Conservation (phyloP, 2,888 invertebrate genomes). For the Melanophora roralis region DNA sequence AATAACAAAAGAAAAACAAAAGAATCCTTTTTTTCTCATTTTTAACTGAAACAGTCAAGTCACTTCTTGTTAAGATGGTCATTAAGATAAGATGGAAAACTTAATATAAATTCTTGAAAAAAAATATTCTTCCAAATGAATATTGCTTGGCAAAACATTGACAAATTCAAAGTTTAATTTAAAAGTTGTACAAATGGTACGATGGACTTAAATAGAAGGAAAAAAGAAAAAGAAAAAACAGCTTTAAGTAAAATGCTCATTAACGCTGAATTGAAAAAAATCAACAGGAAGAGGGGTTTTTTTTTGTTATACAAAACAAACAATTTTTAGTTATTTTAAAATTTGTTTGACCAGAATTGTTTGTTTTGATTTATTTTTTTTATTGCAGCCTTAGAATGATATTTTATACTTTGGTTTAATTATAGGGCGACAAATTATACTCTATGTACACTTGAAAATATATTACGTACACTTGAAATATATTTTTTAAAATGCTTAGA, state of each 20-base stretch:
- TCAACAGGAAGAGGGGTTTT: background rate
- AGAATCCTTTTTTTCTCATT: slow-evolving; percentile 17
- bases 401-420: slow-evolving; percentile 49
- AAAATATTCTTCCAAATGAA: slow-evolving; percentile 16
- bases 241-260: slow-evolving; percentile 12
- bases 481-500: too few relatives aligned
- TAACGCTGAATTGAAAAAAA: background rate
- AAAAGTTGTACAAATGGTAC: background rate
- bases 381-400: slow-evolving; percentile 31
- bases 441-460: slow-evolving; percentile 8
- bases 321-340: slow-evolving; percentile 46
- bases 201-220: background rate
- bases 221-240: background rate
- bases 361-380: slow-evolving; percentile 49
- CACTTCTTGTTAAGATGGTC: slow-evolving; percentile 58
- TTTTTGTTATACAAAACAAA: background rate
- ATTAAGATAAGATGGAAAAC: slow-evolving; percentile 59
- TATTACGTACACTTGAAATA: background rate
- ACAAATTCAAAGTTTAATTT: slow-evolving; percentile 22
- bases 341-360: slow-evolving; percentile 63
- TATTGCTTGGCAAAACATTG: slow-evolving; percentile 3
- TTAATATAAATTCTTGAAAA: slow-evolving; percentile 49
- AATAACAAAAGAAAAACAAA: slow-evolving; percentile 25
- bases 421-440: slow-evolving; percentile 19
- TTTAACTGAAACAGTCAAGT: slow-evolving; percentile 34